phyloP scores from a whole-genome alignment of 2,888 invertebrate species.

The Antitype chi region DNA sequence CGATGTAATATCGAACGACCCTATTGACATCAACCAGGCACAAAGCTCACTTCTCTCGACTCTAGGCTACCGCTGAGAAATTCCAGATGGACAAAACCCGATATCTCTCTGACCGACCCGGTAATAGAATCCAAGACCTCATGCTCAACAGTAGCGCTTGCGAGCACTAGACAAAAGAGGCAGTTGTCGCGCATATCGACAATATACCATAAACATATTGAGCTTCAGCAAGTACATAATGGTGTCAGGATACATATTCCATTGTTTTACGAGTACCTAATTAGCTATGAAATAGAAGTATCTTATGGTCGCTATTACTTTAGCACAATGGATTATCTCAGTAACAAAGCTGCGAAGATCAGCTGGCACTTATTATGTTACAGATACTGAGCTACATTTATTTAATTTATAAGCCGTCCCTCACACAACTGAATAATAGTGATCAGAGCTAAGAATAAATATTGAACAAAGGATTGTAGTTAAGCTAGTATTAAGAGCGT shows the following conservation, averaged over 20 bases:
- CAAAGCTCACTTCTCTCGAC: too few relatives aligned
- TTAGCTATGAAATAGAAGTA: background rate
- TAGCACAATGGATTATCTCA: background rate
- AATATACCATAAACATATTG: background rate
- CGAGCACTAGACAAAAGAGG: background rate
- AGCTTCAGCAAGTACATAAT: background rate
- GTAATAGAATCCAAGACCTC: background rate
- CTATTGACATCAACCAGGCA: too few relatives aligned
- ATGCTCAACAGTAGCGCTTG: background rate
- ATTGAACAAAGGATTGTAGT: background rate
- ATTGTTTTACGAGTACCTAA: constrained; percentile 3
- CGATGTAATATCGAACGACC: too few relatives aligned
- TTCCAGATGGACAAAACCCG: too few relatives aligned
- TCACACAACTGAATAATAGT: constrained; percentile 4
- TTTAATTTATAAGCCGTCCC: background rate
- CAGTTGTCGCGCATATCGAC: background rate
- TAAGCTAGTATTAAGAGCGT: too few relatives aligned
- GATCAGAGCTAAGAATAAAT: background rate
- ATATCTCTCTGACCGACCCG: background rate
- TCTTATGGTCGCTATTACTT: background rate
- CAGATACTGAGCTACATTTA: background rate
- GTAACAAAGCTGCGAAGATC: background rate
- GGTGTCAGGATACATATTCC: background rate
- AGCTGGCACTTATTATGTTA: background rate
- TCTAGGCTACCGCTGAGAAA: too few relatives aligned